A percentile compares a stretch with the other conserved stretches of the same genome.
phyloP scores from a whole-genome alignment of 1,140 invertebrate genomes.

The Littorina saxatilis region DNA sequence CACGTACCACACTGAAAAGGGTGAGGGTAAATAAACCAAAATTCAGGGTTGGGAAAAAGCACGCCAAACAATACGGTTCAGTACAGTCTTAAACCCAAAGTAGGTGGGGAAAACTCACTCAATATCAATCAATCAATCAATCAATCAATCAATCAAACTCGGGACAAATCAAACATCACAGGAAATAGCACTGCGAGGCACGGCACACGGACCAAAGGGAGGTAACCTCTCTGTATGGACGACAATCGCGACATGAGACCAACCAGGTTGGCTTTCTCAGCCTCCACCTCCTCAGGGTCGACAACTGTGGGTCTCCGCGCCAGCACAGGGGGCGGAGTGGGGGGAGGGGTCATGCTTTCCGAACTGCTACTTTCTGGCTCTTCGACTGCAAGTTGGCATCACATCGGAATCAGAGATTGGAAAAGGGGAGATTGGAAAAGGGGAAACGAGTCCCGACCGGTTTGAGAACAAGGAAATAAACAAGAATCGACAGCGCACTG shows the following conservation, averaged over 20 bases:
- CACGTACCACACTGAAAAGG: no score
- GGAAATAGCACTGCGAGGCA: no score
- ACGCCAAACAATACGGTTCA: no score
- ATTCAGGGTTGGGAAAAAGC: no score
- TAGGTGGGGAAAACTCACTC: background rate
- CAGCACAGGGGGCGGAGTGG: background rate
- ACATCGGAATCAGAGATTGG: no score
- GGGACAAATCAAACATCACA: no score
- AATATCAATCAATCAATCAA: background rate
- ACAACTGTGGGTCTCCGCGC: background rate
- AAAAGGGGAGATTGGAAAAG: no score
- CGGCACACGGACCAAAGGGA: background rate
- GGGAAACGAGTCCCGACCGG: no score
- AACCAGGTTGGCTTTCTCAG: background rate
- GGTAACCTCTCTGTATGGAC: constrained; percentile 1
- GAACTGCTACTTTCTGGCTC: background rate
- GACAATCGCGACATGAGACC: constrained; percentile 28
- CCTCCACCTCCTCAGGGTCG: background rate
- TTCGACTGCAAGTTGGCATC: background rate
- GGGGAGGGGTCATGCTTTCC: constrained; percentile 2
- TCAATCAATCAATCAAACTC: background rate
- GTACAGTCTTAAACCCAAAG: no score
- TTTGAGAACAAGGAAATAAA: no score
- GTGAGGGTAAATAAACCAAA: no score
- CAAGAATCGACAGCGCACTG: no score